Evolutionary conservation across 2,888 invertebrate genomes (phyloP), one percentile per base, ranked within the genome.

Genomic region (Plutella xylostella): DNA sequence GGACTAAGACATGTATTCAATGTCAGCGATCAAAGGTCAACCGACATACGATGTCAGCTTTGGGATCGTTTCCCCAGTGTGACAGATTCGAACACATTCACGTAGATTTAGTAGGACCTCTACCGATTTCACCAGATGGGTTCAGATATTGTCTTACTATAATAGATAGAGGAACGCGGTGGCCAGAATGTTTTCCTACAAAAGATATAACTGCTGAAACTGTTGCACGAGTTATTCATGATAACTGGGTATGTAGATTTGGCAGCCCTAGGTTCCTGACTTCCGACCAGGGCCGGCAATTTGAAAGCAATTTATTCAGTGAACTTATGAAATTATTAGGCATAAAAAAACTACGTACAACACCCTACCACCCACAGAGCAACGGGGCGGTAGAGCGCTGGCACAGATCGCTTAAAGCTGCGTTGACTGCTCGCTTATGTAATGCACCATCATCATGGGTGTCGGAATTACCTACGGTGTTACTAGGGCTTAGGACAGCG

Each of bases 281-380:
- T 45, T 56, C 59, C 30, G 53, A 63, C 9, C 66, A 66, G 45
- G 65, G 71, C 42, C 25, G 65, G 3, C 63, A 68, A 50, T 52
- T 72, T 1, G 56, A 67, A 19, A 66, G 65, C 2, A 52, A 55
- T 3, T 61, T 66, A 35, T 48, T 55, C 45, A 56, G 54, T 0
- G 45, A 66, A 1, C 55, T 58, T 42, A 48, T 58, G 46, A 45
- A 37, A 28, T 31, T 47, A 6, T 21, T 50, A 37, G 48, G 50
- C 4, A 35, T 48, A 14, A 11, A 40, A 30, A 45, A 37, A 22
- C 17, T 45, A 40, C 21, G 19, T 18, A 56, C 55, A 1, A 50
- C 51, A 0, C 42, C 51, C 6, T 56, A 54, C 34, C 54, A 54
- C 20, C 53, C 54, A 7, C 49, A 50, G 17, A 33, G 45, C 9